Evolutionary conservation across 2,888 invertebrate species (phyloP).

Genomic region (Pristionchus fissidentatus): DNA sequence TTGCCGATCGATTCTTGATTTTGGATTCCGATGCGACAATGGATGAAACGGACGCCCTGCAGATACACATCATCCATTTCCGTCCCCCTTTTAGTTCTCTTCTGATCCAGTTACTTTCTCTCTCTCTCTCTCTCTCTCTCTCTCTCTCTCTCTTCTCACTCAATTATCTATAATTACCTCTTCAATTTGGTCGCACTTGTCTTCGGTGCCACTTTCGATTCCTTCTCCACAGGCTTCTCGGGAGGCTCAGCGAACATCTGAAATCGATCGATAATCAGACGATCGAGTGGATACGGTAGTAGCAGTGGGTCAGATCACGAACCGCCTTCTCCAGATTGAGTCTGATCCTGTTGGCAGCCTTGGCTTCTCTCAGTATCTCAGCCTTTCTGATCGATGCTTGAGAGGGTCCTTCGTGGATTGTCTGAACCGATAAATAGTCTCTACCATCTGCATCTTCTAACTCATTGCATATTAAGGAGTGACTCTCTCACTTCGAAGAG

Average conservation of each 20-base stretch:
- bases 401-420: not conserved
- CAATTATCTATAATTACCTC: no score
- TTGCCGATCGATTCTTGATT: slow-evolving; percentile 39
- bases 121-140: not conserved
- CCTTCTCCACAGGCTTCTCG: not conserved
- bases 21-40: slow-evolving; percentile 28
- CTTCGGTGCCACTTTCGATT: not conserved
- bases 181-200: not conserved
- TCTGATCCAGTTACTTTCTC: not conserved
- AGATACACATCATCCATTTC: no score
- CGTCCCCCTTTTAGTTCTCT: no score
- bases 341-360: slow-evolving; percentile 23
- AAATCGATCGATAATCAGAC: not conserved
- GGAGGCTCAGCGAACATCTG: slow-evolving; percentile 26
- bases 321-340: slow-evolving; percentile 33
- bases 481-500: not conserved
- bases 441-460: no score
- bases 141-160: not conserved
- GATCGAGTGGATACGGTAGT: no score
- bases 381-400: not conserved
- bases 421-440: no score
- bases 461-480: no score
- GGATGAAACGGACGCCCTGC: not conserved
- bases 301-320: not conserved
- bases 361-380: slow-evolving; percentile 30